A percentile compares a stretch with the other conserved stretches of the same genome.
Conservation (phyloP, 1,140 invertebrate genomes). For the Charaxes varanes region DNA sequence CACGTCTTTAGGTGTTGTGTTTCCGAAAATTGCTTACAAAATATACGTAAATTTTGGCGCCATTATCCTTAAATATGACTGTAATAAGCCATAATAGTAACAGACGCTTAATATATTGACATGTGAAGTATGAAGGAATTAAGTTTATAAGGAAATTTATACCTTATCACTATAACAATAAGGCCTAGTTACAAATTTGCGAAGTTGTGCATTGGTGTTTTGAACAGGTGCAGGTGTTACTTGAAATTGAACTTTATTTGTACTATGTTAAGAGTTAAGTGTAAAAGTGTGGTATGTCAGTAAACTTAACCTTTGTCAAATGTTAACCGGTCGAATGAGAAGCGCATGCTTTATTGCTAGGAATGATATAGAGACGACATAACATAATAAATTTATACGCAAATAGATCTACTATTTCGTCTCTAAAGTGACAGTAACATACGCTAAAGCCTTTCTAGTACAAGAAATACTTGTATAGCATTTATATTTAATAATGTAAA, state of each 20-base stretch:
- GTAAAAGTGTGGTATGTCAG: slow-evolving; percentile 1
- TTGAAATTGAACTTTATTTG: slow-evolving; percentile 4
- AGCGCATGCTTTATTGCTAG: slow-evolving; percentile 13
- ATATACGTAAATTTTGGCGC: not conserved
- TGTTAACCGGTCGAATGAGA: slow-evolving; percentile 26
- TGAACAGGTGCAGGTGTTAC: not conserved
- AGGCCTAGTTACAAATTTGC: slow-evolving; percentile 2
- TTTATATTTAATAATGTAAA: too few species aligned
- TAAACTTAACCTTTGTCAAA: slow-evolving; percentile 24
- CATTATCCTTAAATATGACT: slow-evolving; percentile 13
- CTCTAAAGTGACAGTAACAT: too few species aligned
- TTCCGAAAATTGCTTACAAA: slow-evolving; percentile 4
- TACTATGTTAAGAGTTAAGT: slow-evolving; percentile 3
- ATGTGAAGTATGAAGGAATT: not conserved
- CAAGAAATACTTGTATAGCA: too few species aligned
- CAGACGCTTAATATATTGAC: not conserved
- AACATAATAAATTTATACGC: too few species aligned
- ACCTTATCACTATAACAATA: not conserved
- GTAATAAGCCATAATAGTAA: slow-evolving; percentile 10
- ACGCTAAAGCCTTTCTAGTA: too few species aligned
- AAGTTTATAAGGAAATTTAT: not conserved
- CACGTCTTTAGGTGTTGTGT: not conserved
- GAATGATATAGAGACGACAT: slow-evolving; percentile 6
- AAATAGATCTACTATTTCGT: slow-evolving; percentile 3
- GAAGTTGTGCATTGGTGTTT: not conserved